Evolutionary conservation across 2,113 vertebrate genomes (phyloP), one percentile per base, ranked within the genome.

Genomic region (Dipodomys ordii): DNA sequence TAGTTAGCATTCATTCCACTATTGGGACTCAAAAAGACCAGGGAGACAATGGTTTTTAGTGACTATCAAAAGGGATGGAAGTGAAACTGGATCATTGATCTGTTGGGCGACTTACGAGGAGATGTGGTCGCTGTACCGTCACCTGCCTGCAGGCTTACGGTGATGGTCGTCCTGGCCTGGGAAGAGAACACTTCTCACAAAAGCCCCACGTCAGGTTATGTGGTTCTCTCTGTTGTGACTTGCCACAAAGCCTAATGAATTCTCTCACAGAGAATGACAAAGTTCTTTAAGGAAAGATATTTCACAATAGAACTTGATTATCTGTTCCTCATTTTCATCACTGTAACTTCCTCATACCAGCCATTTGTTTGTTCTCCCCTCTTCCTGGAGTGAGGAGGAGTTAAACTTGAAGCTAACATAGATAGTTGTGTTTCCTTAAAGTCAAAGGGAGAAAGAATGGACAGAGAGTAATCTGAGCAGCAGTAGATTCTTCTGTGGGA

Each of bases 401-500:
- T 23, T 22, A 30, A n/a, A 7, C 15, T 25, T 1, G 8, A n/a
- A 46, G 69, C 57, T 72, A 4, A 32, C 6, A 32, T 15, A 27
- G n/a, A 23, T 67, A 71, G 28, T 4, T 25, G 19, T 23, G n/a
- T 23, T 64, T 64, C 23, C 64, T 77, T 72, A 35, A 73, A 62
- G 57, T 72, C 80, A 28, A 7, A 65, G 1, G 23, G 0, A 2
- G 20, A 12, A 44, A 57, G 53, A 13, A 18, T 6, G 30, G 46
- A 35, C 2, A 0, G 82, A 4, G 15, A 44, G 10, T 35, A 1
- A 67, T 20, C 7, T 19, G 23, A 1, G 6, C 15, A 3, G 7
- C 2, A 0, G 7, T 1, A 1, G 7, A 6, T 12, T 32, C 57
- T n/a, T 10, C 46, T 25, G 5, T 3, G 13, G 20, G 46, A 85